Base-by-base conservation (phyloP, 1,140 invertebrate genomes). In the Drosophila biarmipes region DNA sequence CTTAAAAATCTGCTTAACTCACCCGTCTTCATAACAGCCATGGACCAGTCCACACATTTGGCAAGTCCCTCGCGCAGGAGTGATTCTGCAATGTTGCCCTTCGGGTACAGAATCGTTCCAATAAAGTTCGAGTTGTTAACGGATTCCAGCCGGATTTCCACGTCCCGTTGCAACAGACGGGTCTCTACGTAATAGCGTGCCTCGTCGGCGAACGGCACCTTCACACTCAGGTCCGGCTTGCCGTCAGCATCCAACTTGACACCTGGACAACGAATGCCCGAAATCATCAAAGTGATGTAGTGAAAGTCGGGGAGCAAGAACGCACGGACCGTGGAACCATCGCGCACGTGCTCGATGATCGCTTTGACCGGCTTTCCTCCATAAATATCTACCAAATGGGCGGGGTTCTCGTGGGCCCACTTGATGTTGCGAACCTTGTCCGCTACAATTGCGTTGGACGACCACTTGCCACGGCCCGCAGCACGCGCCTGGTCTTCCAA, bases 31-130 rank as follows among this genome's bases (percentile, higher is more conserved):
- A 98, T 97, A 37, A 96, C 95, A 27, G 95, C 96, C 92, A 99
- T 96, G 8, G 97, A 98, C 98, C 98, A 99, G 91, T 99, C 98
- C n/a, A 99, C 97, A 91, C 98, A 99, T 90, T 95, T 96, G 0
- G 98, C 99, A 87, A 98, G 98, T 21, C 99, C 98, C 93, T 99
- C 96, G 49, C 92, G 95, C 51, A 99, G 91, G 40, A 99, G 93
- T 43, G 96, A 94, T 91, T 99, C 98, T 0, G 99, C 98, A 92
- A 99, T 99, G 89, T 99, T 99, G 93, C 98, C 93, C 85, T 94
- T 95, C 1, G 98, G 98, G 93, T 99, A 98, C 35, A 98, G 80
- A 73, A 99, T 96, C n/a, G 96, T 97, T 19, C 98, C 98, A 72
- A 99, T 96, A 85, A 99, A 97, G 89, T 98, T 98, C 67, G 96